Conservation (phyloP, 2,888 invertebrate species). For the Empis stercorea region DNA sequence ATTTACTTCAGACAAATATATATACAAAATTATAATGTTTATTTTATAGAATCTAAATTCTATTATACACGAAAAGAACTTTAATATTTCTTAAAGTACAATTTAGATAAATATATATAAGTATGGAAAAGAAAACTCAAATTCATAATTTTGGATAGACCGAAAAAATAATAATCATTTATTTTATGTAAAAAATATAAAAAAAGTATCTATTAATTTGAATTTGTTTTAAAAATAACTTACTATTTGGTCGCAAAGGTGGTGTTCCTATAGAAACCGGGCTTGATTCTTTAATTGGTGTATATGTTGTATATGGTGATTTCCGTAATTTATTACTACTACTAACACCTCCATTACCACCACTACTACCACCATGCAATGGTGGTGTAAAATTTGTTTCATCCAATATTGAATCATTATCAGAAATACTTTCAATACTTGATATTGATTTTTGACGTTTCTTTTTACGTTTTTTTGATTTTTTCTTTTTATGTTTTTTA, state of each 20-base stretch:
- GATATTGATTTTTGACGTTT: constrained; percentile 54
- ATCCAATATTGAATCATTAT: constrained; percentile 37
- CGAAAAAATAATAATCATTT: too few species aligned
- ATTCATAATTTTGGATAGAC: too few species aligned
- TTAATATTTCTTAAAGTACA: too few species aligned
- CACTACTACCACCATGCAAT: constrained; percentile 14
- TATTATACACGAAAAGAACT: too few species aligned
- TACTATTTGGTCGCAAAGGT: constrained; percentile 28
- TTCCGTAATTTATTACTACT: constrained; percentile 4
- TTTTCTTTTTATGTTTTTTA: constrained; percentile 55
- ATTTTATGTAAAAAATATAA: too few species aligned
- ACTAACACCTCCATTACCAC: constrained; percentile 18
- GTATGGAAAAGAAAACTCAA: too few species aligned
- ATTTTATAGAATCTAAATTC: too few species aligned
- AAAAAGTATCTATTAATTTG: too few species aligned
- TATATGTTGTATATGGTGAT: constrained; percentile 13
- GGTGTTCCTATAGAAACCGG: constrained; percentile 32
- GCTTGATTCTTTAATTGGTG: constrained; percentile 26
- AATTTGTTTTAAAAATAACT: too few species aligned
- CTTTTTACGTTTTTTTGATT: constrained; percentile 52
- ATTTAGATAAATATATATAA: too few species aligned
- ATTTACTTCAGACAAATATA: too few species aligned
- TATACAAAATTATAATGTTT: too few species aligned
- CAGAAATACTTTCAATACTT: constrained; percentile 52
- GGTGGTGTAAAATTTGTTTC: constrained; percentile 32